Base-by-base conservation (phyloP, 2,113 vertebrate genomes). In the Tricholaema leucomelas region DNA sequence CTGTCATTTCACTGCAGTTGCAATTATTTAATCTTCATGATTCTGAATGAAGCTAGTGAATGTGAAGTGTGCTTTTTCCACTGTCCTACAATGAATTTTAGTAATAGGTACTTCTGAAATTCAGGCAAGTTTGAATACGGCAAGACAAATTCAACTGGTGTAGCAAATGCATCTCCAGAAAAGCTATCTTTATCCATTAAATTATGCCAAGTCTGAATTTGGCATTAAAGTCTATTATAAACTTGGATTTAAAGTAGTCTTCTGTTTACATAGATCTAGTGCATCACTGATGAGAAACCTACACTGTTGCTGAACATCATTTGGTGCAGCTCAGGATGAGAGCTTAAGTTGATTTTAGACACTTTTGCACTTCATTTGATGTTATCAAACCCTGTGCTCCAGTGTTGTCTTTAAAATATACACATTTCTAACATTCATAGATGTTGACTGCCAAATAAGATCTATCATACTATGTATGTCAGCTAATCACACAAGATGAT, bases 211-310 rank as follows among this genome's bases (percentile, higher is more conserved):
- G 70, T 79, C 59, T 85, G 50, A 79, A 87, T 87, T 60, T 82
- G 81, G 33, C 44, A 65, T 66, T 50, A 76, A 94, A 84, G 81
- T 73, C 54, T 75, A 59, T 79, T 81, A 80, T 36, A 85, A 82
- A 81, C 35, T 90, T 52, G 31, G 64, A 85, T 56, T 93, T 89
- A 72, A 85, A 92, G 75, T 76, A 91, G 46, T n/a, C 56, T 89
- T 93, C 79, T 95, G 71, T 94, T 87, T 84, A 72, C 46, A 50
- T 52, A 38, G 19, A 42, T 36, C n/a, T 78, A 76, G 50, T 56
- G 36, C 38, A 73, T 52, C 70, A 52, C 46, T 70, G 86, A 59
- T 70, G 40, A 93, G 63, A 82, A 88, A 60, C 40, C n/a, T 52
- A 9, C 42, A n/a, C 40, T 84, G 59, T 66, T 73, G 70, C 59